A percentile compares a stretch with the other conserved stretches of the same genome.
Conservation (phyloP, 2,113 vertebrate species). For the Circaetus gallicus region DNA sequence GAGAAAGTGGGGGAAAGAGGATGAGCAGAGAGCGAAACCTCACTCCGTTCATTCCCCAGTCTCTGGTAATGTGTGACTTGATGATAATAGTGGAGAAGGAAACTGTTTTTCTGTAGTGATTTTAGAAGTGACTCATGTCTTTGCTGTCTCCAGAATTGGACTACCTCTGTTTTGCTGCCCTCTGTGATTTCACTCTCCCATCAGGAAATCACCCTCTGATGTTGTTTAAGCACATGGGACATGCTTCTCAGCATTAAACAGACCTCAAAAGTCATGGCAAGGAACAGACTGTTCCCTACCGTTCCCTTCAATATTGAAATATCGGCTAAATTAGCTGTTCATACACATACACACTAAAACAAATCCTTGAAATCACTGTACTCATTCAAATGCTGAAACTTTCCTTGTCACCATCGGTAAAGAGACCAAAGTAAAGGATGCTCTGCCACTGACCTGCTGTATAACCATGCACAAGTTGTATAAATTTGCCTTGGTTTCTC, state of each 20-base stretch:
- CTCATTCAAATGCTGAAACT: not conserved
- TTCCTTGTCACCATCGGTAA: not conserved
- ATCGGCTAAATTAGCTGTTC: not conserved
- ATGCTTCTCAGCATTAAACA: not conserved
- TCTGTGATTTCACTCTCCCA: not conserved
- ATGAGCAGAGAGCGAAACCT: not conserved
- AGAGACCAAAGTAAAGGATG: not conserved
- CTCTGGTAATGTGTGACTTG: not conserved
- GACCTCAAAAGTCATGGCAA: not conserved
- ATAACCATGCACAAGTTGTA: not conserved
- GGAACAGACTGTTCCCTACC: not conserved
- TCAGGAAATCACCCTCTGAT: not conserved
- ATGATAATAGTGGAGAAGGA: not conserved
- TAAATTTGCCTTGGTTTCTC: not conserved
- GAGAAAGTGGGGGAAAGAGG: not conserved
- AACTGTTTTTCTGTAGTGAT: not conserved
- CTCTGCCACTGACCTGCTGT: not conserved
- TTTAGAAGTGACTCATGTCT: not conserved
- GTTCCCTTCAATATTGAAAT: not conserved
- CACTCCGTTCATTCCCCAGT: not conserved
- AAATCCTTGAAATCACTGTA: not conserved
- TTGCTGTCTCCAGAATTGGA: not conserved
- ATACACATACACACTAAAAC: not conserved
- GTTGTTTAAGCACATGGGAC: not conserved
- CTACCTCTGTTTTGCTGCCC: not conserved